Base-by-base conservation (phyloP, 2,888 invertebrate genomes). In the Steromphala cineraria region DNA sequence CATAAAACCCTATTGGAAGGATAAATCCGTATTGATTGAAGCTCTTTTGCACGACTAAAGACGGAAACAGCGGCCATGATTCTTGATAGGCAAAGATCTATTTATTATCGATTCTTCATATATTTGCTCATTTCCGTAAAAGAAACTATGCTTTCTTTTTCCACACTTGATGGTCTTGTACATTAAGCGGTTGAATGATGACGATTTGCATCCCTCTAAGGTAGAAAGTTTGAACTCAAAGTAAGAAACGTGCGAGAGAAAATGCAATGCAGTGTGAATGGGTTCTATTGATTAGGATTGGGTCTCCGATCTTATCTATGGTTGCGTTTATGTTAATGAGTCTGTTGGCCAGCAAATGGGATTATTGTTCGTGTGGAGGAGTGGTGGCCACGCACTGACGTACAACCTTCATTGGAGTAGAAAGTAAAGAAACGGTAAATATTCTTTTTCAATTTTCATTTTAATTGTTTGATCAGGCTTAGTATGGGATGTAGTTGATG, bases 271-370 rank as follows among this genome's bases (percentile, higher is more conserved):
- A 36, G 36, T n/a, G 71, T 71, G 71, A 71, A 36, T 31, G 17
- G n/a, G 31, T 17, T 36, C 10, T 71, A 71, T 71, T 71, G 71
- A 71, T 71, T 71, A 36, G 31, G 71, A 71, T 71, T 40, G 71
- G 36, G 36, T 40, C 8, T 40, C 8, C 31, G 71, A 71, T 71
- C 71, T 71, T 71, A 71, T 71, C 71, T 71, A 71, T 71, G 71
- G 71, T 71, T 36, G 71, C 71, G 36, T 71, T 71, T 71, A 71
- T 71, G 71, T 71, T 71, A 71, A 71, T 71, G 71, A 71, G 31
- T 19, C 71, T 36, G 71, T 71, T 71, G 28, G 36, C 71, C 71
- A 71, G 71, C 71, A 71, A 71, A 71, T 71, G 19, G 71, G 71
- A 71, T 71, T 71, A 71, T 71, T 71, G 71, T 71, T 71, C 71